Percentiles rank a stretch among this genome's conserved stretches.
These are phyloP conservation scores for Mareca penelope DNA, from an alignment of 2,797 vertebrate genomes.

Conservation along the genomic window DNA sequence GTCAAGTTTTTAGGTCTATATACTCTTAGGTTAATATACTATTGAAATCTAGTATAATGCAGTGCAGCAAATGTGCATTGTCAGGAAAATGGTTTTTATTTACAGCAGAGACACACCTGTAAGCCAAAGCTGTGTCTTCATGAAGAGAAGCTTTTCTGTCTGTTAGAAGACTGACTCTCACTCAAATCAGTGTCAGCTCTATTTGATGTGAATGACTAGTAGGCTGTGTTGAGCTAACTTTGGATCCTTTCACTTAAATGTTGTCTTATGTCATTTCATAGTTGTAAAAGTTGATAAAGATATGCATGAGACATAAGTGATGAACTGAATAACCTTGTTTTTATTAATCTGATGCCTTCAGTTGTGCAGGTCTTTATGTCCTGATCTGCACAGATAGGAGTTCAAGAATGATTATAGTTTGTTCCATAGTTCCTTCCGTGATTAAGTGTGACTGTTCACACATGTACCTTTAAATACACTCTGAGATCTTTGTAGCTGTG, in stretches of 20 bases:
- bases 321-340: background rate
- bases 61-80: background rate
- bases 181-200: rapidly evolving
- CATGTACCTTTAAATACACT: background rate
- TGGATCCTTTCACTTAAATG: background rate
- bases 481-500: background rate
- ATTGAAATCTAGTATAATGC: background rate
- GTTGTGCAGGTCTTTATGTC: background rate
- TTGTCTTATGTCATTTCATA: background rate
- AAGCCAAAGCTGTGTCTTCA: rapidly evolving
- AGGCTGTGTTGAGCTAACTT: background rate
- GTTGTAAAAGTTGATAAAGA: background rate
- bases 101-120: background rate
- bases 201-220: background rate
- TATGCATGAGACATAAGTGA: background rate
- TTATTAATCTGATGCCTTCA: background rate
- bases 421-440: background rate
- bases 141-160: background rate
- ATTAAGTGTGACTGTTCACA: background rate
- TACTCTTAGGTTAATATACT: background rate
- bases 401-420: background rate
- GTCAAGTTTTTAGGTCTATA: background rate
- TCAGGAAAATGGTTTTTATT: background rate
- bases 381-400: background rate
- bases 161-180: background rate